A percentile compares a stretch with the other conserved stretches of the same genome.
These are phyloP conservation scores for Halictus rubicundus DNA, from an alignment of 1,140 invertebrate genomes.

Conservation along the genomic window DNA sequence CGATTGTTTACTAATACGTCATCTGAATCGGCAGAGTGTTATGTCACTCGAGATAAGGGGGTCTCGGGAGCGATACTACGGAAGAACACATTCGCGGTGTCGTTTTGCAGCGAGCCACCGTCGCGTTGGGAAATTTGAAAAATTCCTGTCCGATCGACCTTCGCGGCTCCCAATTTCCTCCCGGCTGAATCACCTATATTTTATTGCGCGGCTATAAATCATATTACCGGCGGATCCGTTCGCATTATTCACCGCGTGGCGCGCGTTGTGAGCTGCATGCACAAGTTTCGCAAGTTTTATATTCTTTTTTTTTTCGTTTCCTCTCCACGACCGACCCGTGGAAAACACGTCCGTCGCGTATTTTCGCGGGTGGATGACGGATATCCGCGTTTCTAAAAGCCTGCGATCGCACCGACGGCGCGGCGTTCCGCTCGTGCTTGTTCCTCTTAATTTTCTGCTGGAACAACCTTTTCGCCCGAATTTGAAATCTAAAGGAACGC, in stretches of 20 bases:
- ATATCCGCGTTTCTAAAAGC: neutral
- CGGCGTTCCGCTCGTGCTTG: too few species aligned
- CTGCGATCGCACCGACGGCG: neutral
- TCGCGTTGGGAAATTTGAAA: neutral
- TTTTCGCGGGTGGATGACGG: conserved; percentile 13
- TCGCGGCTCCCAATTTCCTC: neutral
- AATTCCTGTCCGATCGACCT: neutral
- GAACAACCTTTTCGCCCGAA: too few species aligned
- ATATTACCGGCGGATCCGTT: conserved; percentile 23
- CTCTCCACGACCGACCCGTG: too few species aligned
- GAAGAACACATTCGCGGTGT: neutral
- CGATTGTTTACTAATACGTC: too few species aligned
- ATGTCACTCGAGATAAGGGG: too few species aligned
- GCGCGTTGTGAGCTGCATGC: conserved; percentile 2
- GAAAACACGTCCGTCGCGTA: conserved; percentile 26
- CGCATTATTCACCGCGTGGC: conserved; percentile 23
- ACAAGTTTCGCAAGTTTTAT: conserved; percentile 21
- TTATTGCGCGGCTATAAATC: conserved; percentile 16
- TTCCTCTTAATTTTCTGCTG: neutral
- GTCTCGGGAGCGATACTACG: too few species aligned
- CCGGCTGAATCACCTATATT: conserved; percentile 21
- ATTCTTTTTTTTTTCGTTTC: neutral
- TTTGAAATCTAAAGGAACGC: too few species aligned
- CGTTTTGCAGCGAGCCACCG: neutral
- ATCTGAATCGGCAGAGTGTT: too few species aligned